Conservation (phyloP, 2,888 invertebrate genomes). For the Chymomyza amoena region DNA sequence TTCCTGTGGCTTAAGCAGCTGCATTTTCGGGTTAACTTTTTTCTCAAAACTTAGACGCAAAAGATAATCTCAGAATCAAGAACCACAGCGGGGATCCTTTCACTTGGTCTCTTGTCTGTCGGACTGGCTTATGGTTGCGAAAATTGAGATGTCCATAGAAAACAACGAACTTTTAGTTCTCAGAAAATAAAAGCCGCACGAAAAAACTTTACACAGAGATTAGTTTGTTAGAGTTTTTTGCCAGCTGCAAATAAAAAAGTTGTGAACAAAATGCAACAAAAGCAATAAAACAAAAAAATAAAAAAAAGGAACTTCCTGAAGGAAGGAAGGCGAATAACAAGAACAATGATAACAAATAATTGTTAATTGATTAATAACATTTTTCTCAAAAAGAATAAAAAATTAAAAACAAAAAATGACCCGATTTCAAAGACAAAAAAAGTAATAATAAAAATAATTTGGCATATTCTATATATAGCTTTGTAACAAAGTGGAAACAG, state of each 20-base stretch:
- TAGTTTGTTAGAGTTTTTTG: not conserved
- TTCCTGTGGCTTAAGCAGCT: not conserved
- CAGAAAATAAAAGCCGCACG: not conserved
- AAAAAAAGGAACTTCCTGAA: slow-evolving; percentile 25
- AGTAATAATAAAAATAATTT: no score
- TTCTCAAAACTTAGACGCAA: not conserved
- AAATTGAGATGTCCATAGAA: not conserved
- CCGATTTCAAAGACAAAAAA: no score
- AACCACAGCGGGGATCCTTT: not conserved
- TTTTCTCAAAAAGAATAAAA: no score
- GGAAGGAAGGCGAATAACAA: no score
- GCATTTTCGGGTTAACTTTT: not conserved
- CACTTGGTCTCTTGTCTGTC: not conserved
- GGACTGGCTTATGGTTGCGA: not conserved
- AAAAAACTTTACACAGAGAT: not conserved
- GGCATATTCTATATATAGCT: no score
- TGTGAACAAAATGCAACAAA: slow-evolving; percentile 10
- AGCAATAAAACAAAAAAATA: slow-evolving; percentile 9
- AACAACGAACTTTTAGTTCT: not conserved
- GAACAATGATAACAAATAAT: no score
- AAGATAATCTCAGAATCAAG: not conserved
- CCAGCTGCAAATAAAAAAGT: not conserved
- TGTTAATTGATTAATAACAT: no score
- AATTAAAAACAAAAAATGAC: no score
- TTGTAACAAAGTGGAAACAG: no score